Conservation (phyloP, 2,888 invertebrate genomes). For the Drosophila tanythrix region DNA sequence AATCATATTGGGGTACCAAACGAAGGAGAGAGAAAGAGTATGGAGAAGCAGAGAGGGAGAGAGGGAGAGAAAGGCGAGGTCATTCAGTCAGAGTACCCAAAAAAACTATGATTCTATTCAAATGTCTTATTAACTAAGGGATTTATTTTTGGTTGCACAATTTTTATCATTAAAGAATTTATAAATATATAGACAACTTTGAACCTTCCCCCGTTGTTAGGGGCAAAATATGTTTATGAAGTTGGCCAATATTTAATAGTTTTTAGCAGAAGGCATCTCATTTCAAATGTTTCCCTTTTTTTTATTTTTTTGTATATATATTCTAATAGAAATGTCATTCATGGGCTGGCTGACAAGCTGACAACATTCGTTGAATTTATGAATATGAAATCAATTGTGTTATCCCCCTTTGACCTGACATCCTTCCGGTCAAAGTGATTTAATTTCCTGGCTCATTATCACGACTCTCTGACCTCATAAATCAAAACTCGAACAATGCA, state of each 20-base stretch:
- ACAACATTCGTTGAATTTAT: slow-evolving; percentile 77
- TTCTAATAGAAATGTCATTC: slow-evolving; percentile 48
- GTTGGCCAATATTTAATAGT: not conserved
- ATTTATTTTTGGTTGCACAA: not conserved
- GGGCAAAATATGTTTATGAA: not conserved
- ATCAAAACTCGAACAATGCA: slow-evolving; percentile 75
- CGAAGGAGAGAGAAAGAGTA: not conserved
- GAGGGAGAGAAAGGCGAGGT: not conserved
- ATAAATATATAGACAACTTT: too few species aligned
- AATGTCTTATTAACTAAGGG: not conserved
- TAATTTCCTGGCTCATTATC: slow-evolving; percentile 82
- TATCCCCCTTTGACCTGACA: slow-evolving; percentile 81
- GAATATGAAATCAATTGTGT: slow-evolving; percentile 81
- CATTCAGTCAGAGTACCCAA: not conserved
- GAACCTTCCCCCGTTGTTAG: not conserved
- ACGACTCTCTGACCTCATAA: slow-evolving; percentile 81
- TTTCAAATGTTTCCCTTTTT: not conserved
- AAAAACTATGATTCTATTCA: not conserved
- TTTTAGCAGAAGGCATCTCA: not conserved
- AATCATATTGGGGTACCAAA: not conserved
- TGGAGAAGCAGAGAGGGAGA: not conserved
- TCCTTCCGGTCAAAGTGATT: slow-evolving; percentile 83
- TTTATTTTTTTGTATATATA: not conserved
- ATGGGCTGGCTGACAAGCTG: slow-evolving; percentile 58
- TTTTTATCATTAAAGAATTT: not conserved